Conservation (phyloP, 1,140 invertebrate species). For the Rhynchophorus ferrugineus region DNA sequence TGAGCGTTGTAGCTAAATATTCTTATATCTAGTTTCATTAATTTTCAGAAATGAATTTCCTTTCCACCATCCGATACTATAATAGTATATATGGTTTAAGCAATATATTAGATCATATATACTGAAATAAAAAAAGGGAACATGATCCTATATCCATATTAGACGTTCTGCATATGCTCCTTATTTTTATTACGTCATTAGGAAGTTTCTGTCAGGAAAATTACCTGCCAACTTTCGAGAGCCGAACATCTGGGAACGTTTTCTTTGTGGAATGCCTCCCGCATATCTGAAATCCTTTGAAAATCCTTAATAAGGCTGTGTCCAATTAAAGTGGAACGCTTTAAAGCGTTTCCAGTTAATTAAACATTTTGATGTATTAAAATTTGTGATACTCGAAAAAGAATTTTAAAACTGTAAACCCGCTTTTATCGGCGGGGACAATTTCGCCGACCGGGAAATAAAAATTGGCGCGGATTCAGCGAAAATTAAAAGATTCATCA, state of each 20-base stretch:
- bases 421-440: not conserved
- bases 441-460: not conserved
- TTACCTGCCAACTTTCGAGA: not conserved
- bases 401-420: not conserved
- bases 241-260: not conserved
- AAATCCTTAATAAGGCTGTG: constrained; percentile 8
- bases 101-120: too few species aligned
- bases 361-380: constrained; percentile 4
- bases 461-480: not conserved
- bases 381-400: not conserved
- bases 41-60: too few species aligned
- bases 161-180: too few species aligned
- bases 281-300: constrained; percentile 8
- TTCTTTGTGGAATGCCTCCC: constrained; percentile 7
- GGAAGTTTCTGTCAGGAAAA: too few species aligned
- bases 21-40: too few species aligned
- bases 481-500: not conserved
- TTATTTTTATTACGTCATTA: too few species aligned
- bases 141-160: too few species aligned
- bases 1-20: too few species aligned
- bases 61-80: too few species aligned
- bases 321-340: constrained; percentile 1
- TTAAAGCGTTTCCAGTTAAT: constrained; percentile 8
- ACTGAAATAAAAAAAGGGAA: too few species aligned
- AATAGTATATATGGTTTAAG: too few species aligned